Base-by-base conservation (phyloP, 2,888 invertebrate genomes). In the Tribolium freemani region DNA sequence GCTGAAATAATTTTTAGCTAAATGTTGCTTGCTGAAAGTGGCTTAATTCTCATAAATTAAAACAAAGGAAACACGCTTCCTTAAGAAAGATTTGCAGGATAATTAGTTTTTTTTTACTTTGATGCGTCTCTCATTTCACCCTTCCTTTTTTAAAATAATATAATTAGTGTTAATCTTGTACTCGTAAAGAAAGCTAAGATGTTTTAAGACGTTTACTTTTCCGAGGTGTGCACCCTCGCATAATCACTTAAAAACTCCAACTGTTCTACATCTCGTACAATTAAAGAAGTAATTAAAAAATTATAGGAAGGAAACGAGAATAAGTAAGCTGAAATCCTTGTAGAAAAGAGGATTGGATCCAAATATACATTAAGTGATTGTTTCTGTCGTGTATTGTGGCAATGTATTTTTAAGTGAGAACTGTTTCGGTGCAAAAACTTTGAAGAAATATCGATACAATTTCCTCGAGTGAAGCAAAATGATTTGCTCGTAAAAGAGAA, bases 381-480 rank as follows among this genome's bases (percentile, higher is more conserved):
- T 58, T 58, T 26, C 21, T 60, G 50, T 63, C 63, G 51, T 63
- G 63, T 51, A 63, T 51, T 50, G n/a, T 16, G 30, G 63, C 63
- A 63, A 63, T 63, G 63, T 13, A 63, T 63, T 63, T 50, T 63
- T 63, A 30, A 50, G 30, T 63, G 11, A 48, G 26, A 46, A 61
- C 48, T 61, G 20, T 46, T 46, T 46, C 20, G 51, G 16, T 16
- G 38, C 31, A 64, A 64, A 53, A 64, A 64, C 31, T 64, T 64
- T 31, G 53, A 83, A 84, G 82, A 84, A 83, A 82, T 81, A 84
- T 84, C 79, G 84, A 82, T 81, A 83, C 81, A 84, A 85, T 84
- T 84, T 84, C 84, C 84, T 82, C 38, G 8, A 83, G 82, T 84
- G 84, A 84, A 84, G 82, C 83, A 80, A 79, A 84, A 84, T 84